These are phyloP conservation scores for Eupithecia abbreviata DNA, from an alignment of 2,888 invertebrate species.

Conservation along the genomic window DNA sequence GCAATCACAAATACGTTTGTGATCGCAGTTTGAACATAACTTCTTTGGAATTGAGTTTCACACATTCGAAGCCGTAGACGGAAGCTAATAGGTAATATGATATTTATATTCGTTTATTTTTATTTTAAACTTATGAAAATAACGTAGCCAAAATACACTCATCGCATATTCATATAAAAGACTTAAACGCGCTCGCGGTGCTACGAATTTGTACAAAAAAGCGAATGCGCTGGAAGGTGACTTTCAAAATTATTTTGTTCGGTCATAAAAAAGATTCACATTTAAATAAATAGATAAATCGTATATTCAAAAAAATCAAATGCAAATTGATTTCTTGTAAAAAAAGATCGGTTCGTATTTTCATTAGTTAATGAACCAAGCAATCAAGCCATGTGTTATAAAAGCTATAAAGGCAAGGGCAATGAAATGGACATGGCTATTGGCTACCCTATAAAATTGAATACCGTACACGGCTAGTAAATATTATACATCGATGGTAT, in stretches of 20 bases:
- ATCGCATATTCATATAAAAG: conserved; percentile 30
- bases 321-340: conserved; percentile 13
- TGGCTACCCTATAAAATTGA: conserved; percentile 56
- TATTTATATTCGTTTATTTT: not conserved
- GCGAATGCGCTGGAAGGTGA: conserved; percentile 14
- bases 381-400: conserved; percentile 16
- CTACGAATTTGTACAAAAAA: conserved; percentile 22
- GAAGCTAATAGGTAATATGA: not conserved
- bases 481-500: conserved; percentile 63
- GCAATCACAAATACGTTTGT: too few relatives aligned
- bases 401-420: conserved; percentile 19
- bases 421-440: conserved; percentile 38
- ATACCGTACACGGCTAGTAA: conserved; percentile 57
- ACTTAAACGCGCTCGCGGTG: conserved; percentile 36
- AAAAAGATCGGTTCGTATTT: not conserved
- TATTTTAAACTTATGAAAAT: not conserved
- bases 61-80: not conserved
- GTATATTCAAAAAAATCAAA: conserved; percentile 8
- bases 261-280: conserved; percentile 3
- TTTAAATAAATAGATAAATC: conserved; percentile 16
- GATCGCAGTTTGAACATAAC: not conserved
- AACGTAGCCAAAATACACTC: not conserved
- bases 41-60: not conserved
- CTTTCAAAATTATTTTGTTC: conserved; percentile 10
- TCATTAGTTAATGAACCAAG: conserved; percentile 16